phyloP scores from a whole-genome alignment of 2,797 vertebrate species.

The Eulemur rubriventer region DNA sequence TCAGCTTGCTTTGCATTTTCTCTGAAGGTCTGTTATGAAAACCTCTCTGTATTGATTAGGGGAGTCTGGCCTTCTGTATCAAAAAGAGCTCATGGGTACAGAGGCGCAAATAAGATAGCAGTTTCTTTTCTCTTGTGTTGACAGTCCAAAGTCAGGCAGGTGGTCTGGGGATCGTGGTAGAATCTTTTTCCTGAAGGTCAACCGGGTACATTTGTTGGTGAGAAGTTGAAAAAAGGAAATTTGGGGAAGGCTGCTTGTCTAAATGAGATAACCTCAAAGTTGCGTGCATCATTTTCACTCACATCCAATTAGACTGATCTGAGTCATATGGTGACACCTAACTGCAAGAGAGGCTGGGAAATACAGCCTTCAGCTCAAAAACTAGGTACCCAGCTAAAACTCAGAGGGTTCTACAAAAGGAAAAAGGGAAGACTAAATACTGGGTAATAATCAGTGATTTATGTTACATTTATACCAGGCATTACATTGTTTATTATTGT shows the following conservation, averaged over 20 bases:
- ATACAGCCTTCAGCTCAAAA: not conserved
- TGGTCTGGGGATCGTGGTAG: not conserved
- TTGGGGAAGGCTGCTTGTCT: not conserved
- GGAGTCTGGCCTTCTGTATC: not conserved
- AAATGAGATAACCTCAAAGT: not conserved
- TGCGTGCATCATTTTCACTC: not conserved
- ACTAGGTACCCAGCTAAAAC: not conserved
- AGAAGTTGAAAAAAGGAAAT: not conserved
- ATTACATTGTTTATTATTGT: not conserved
- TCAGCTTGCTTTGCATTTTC: not conserved
- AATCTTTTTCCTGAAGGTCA: not conserved
- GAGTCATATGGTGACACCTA: not conserved
- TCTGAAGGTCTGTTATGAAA: constrained; percentile 25
- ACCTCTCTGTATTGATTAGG: not conserved
- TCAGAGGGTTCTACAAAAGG: not conserved
- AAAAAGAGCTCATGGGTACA: not conserved
- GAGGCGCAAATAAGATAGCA: not conserved
- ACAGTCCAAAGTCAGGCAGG: not conserved
- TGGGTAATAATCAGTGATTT: not conserved
- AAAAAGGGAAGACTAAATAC: not conserved
- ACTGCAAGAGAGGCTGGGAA: not conserved
- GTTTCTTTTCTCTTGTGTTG: not conserved
- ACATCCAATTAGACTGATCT: not conserved
- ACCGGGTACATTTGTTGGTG: not conserved
- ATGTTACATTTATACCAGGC: not conserved